Evolutionary conservation across 2,113 vertebrate genomes (phyloP).

Genomic region (Urocolius indicus): DNA sequence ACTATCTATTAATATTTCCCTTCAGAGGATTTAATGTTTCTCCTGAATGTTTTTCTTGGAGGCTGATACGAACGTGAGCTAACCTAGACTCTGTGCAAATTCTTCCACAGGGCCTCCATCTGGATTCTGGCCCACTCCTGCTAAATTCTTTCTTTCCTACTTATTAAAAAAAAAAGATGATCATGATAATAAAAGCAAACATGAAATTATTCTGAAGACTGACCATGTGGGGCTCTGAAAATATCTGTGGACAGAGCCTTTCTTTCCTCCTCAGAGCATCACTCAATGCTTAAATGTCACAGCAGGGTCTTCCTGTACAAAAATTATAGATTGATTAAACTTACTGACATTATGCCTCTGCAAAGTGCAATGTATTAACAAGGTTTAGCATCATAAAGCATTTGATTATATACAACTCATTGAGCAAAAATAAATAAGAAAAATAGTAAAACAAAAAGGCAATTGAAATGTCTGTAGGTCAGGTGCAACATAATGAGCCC

Average conservation of each 20-base stretch:
- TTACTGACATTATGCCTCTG: conserved; percentile 22
- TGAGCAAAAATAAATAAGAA: conserved; percentile 38
- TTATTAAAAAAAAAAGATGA: conserved; percentile 52
- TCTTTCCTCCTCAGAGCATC: not conserved
- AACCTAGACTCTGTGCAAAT: conserved; percentile 70
- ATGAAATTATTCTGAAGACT: conserved; percentile 55
- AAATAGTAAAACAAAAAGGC: conserved; percentile 45
- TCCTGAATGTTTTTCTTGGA: conserved; percentile 80
- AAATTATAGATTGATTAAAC: conserved; percentile 24
- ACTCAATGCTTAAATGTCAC: conserved; percentile 22
- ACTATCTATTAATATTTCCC: conserved; percentile 77
- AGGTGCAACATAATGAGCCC: conserved; percentile 72
- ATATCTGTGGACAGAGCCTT: not conserved
- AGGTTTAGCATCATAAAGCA: conserved; percentile 69
- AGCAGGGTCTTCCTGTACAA: not conserved
- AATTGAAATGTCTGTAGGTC: conserved; percentile 67
- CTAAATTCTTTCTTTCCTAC: conserved; percentile 65
- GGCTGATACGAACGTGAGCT: conserved; percentile 59
- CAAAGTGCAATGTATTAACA: conserved; percentile 60
- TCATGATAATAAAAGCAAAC: conserved; percentile 45
- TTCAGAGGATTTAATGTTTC: conserved; percentile 73
- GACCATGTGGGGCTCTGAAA: conserved; percentile 23
- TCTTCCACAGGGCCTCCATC: conserved; percentile 65
- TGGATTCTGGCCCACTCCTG: conserved; percentile 62
- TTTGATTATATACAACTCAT: conserved; percentile 57